These are phyloP conservation scores for Cossypha dichroa DNA, from an alignment of 2,797 vertebrate genomes.

Conservation along the genomic window DNA sequence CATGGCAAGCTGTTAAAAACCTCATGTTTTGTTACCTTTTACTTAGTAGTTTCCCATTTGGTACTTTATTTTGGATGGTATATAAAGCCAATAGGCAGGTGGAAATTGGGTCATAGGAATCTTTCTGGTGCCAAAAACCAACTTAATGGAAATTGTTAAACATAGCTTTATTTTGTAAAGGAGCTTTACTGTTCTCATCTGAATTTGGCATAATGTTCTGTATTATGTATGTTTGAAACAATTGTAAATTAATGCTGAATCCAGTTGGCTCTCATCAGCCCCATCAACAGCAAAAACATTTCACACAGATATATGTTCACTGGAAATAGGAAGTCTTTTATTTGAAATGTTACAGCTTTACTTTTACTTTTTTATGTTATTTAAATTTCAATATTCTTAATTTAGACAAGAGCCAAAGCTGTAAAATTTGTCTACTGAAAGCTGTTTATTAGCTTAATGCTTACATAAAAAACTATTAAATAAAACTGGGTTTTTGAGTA, in stretches of 20 bases:
- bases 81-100: slow-evolving; percentile 30
- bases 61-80: not conserved
- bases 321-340: not conserved
- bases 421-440: not conserved
- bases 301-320: not conserved
- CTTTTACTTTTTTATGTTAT: not conserved
- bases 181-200: slow-evolving; percentile 37
- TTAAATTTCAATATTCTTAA: not conserved
- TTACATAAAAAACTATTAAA: not conserved
- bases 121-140: slow-evolving; percentile 19
- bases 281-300: not conserved
- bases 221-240: slow-evolving; percentile 11
- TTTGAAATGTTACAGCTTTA: not conserved
- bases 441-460: not conserved
- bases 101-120: slow-evolving; percentile 46
- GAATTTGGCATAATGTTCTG: not conserved
- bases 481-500: not conserved
- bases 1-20: not conserved
- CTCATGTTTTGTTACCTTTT: not conserved
- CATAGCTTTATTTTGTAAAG: slow-evolving; percentile 13
- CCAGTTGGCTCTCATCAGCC: not conserved
- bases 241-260: slow-evolving; percentile 4
- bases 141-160: slow-evolving; percentile 42
- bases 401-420: not conserved
- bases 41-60: not conserved